These are phyloP conservation scores for Epistrophe eligans DNA, from an alignment of 2,888 invertebrate species.

Conservation along the genomic window DNA sequence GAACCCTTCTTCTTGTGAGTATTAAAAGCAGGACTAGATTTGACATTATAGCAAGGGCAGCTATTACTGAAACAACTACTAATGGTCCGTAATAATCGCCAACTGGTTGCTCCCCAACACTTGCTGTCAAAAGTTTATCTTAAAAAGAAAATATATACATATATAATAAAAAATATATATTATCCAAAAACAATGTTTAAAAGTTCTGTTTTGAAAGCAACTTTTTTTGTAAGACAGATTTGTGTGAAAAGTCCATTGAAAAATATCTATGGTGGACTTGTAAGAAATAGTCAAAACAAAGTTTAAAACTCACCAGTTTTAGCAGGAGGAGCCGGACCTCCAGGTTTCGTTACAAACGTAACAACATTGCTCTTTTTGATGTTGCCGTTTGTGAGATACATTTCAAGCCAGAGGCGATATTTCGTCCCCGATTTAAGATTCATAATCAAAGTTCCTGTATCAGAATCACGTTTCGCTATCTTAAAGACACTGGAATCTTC, in stretches of 20 bases:
- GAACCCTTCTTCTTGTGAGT: conserved; percentile 89
- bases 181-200: too few species aligned
- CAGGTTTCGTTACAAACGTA: conserved; percentile 93
- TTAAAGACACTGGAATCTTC: conserved; percentile 90
- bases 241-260: too few species aligned
- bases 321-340: conserved; percentile 85
- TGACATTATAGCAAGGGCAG: conserved; percentile 92
- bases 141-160: conserved; percentile 34
- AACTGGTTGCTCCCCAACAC: conserved; percentile 80
- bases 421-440: conserved; percentile 91
- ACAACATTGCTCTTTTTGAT: conserved; percentile 95
- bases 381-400: conserved; percentile 95
- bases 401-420: conserved; percentile 94
- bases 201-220: too few species aligned
- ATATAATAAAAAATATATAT: too few species aligned
- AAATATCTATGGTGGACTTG: too few species aligned
- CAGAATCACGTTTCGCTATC: conserved; percentile 89
- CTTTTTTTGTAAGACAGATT: too few species aligned
- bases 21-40: conserved; percentile 92
- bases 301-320: conserved; percentile 82
- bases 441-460: conserved; percentile 87
- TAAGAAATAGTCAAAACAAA: too few species aligned
- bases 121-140: conserved; percentile 85
- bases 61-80: conserved; percentile 94
- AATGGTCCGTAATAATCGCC: conserved; percentile 95